Evolutionary conservation across 2,888 invertebrate genomes (phyloP), one percentile per base, ranked within the genome.

Genomic region (Cerastis rubricosa): DNA sequence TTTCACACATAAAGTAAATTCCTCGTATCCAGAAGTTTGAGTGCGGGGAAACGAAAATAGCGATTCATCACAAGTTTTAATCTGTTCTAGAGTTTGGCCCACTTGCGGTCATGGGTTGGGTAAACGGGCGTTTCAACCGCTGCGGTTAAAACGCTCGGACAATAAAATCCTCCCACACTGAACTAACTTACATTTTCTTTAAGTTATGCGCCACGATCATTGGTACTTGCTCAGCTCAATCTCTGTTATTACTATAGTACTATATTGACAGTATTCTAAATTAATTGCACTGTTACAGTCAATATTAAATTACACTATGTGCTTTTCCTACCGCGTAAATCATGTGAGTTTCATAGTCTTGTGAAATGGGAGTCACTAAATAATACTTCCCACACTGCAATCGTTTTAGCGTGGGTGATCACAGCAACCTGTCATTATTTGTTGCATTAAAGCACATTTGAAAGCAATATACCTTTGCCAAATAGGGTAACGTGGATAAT

Each of bases 61-160:
- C 95, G 94, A 95, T 95, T 95, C 95, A 95, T 95, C 95, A 95
- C 93, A 95, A 96, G 94, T 95, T 96, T 95, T 95, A 95, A 95
- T 95, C 95, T 95, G 95, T 95, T 95, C 90, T 90, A 91, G 91
- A 94, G 94, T 95, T 95, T 93, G 94, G 93, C 95, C 93, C 93
- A 94, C 93, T 94, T 94, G 93, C 87, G 92, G 92, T 91, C 83
- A 83, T 74, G 67, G 59, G 57, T n/a, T 9, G 11, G 14, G 25
- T 40, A 89, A 49, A 68, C 85, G 86, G 11, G 85, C 88, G 80
- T 64, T 54, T 11, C 3, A n/a, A 83, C 68, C 83, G 84, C 78
- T 17, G 76, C 82, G 45, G 47, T 72, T 66, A 11, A 45, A 76
- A 72, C 75, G 71, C 29, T 25, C 25, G 45, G 29, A 61, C 7